These are phyloP conservation scores for Cotesia congregata DNA, from an alignment of 2,888 invertebrate species.

Conservation along the genomic window DNA sequence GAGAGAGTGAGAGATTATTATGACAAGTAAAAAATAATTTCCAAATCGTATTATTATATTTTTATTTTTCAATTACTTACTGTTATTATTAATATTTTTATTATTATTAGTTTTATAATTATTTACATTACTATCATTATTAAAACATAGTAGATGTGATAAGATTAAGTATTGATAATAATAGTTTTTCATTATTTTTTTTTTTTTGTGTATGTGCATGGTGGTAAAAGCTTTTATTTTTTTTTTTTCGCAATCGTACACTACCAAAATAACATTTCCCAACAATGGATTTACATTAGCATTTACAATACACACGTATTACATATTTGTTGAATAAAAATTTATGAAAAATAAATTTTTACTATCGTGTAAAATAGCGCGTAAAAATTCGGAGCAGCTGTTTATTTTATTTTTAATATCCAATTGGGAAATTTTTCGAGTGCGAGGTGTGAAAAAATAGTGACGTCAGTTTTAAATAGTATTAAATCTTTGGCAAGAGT, in stretches of 20 bases:
- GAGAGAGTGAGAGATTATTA: conserved; percentile 16
- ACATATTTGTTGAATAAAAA: too few species aligned
- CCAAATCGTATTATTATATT: neutral
- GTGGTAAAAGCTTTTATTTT: neutral
- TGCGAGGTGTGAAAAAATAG: neutral
- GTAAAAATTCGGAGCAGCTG: neutral
- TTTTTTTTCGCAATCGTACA: conserved; percentile 5
- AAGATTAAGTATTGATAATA: neutral
- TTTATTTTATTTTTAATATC: neutral
- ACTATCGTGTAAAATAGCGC: too few species aligned
- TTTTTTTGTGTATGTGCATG: conserved; percentile 6
- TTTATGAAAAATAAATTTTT: too few species aligned
- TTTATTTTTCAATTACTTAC: neutral
- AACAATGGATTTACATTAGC: neutral
- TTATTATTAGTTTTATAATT: neutral
- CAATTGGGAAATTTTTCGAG: neutral
- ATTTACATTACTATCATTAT: neutral
- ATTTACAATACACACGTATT: neutral
- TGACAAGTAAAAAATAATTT: conserved; percentile 11
- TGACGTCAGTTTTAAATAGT: neutral
- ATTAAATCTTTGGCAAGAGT: conserved; percentile 34
- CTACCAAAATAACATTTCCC: neutral
- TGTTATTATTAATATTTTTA: neutral
- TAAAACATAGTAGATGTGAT: neutral
- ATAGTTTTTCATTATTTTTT: neutral